A percentile compares a stretch with the other conserved stretches of the same genome.
Conservation (phyloP, 2,888 invertebrate genomes). For the Parapristionchus giblindavisi region DNA sequence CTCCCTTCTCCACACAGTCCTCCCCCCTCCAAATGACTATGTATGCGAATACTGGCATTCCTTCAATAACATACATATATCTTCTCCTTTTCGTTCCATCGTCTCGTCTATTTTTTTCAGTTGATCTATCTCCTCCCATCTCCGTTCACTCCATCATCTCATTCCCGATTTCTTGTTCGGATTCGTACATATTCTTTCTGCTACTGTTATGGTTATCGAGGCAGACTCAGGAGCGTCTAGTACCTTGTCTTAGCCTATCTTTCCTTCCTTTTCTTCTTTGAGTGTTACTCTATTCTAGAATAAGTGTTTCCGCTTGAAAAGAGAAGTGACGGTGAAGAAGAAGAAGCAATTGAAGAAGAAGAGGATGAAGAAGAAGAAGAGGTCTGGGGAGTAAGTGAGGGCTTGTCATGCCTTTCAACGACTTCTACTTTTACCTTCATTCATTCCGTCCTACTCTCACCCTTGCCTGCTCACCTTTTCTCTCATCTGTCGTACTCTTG, state of each 20-base stretch:
- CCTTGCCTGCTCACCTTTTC: slow-evolving; percentile 15
- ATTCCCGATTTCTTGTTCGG: not conserved
- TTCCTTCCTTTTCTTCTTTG: slow-evolving; percentile 23
- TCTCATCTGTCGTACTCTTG: slow-evolving; percentile 1
- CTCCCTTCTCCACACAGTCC: too few relatives aligned
- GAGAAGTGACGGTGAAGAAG: too few relatives aligned
- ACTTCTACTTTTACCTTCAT: not conserved
- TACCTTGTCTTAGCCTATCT: not conserved
- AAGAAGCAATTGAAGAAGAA: too few relatives aligned
- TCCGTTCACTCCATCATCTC: slow-evolving; percentile 1
- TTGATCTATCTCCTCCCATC: too few relatives aligned
- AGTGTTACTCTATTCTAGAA: too few relatives aligned
- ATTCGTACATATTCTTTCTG: slow-evolving; percentile 9
- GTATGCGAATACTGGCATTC: too few relatives aligned
- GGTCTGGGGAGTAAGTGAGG: too few relatives aligned
- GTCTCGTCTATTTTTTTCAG: too few relatives aligned
- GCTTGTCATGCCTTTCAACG: slow-evolving; percentile 20
- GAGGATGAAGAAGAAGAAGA: slow-evolving; percentile 18
- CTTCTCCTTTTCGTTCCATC: too few relatives aligned
- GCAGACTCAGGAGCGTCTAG: not conserved
- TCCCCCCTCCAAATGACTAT: too few relatives aligned
- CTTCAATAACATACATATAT: too few relatives aligned
- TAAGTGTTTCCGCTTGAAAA: slow-evolving; percentile 34
- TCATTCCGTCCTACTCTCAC: slow-evolving; percentile 10
- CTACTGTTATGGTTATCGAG: not conserved